A percentile compares a stretch with the other conserved stretches of the same genome.
Evolutionary conservation across 2,113 vertebrate species (phyloP).

Genomic region (Cathartes aura): DNA sequence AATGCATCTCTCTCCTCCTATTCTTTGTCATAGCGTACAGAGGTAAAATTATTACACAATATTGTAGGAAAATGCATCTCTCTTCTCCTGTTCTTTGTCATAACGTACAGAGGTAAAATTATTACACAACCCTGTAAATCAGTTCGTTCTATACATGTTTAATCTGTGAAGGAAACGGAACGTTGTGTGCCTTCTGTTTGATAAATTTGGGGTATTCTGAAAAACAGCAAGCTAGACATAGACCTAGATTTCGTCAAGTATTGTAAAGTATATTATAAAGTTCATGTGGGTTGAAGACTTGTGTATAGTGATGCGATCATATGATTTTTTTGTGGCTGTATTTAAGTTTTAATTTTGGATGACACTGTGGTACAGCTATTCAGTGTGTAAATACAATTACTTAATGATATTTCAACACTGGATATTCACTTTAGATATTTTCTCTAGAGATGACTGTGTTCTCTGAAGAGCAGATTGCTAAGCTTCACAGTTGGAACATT

Average conservation of each 20-base stretch:
- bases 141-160: accelerated
- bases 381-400: not conserved
- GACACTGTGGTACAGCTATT: not conserved
- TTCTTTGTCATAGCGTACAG: not conserved
- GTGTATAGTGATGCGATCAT: not conserved
- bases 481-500: not conserved
- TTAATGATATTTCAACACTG: not conserved
- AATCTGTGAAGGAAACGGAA: not conserved
- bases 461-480: not conserved
- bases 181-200: not conserved
- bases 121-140: not conserved
- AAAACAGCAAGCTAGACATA: not conserved
- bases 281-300: not conserved
- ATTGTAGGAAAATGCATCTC: not conserved
- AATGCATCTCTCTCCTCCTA: not conserved
- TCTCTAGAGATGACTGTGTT: not conserved
- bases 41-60: not conserved
- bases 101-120: not conserved
- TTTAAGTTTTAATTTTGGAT: not conserved
- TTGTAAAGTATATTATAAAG: not conserved
- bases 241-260: not conserved
- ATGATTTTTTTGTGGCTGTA: not conserved
- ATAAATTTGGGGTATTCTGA: not conserved
- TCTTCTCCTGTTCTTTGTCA: not conserved
- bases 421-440: not conserved